Base-by-base conservation (phyloP, 2,888 invertebrate genomes). In the Patella depressa region DNA sequence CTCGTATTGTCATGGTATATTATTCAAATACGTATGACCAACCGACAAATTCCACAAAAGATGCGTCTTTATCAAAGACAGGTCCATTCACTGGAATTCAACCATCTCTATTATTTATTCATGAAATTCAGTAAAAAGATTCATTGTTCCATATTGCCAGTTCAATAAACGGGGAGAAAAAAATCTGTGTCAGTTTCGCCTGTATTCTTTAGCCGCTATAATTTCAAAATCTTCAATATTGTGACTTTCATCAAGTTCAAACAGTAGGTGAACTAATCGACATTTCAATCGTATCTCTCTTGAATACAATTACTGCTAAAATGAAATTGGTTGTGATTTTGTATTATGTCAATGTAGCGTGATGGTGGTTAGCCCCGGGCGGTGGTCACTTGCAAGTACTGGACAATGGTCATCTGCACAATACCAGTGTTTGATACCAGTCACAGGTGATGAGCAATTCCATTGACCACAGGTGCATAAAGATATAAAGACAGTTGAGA, bases 171-270 rank as follows among this genome's bases (percentile, higher is more conserved):
- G 45, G 45, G 7, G 45, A 29, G 9, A 45, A 45, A 45, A 45
- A 45, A 45, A 34, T 34, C 34, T 45, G 5, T 45, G 45, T 45
- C 45, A 45, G 45, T 45, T 45, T 45, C 9, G 9, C 45, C 34
- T 34, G 34, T 34, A 34, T 34, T 34, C 34, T 5, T 34, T 34
- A 34, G 34, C 7, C 45, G 45, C 45, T 45, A 45, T 45, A 45
- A 45, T 45, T 45, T 45, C 45, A 45, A 45, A 65, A 19, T 24
- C 24, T 65, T 65, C 65, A 65, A 65, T 19, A 65, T 65, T 65
- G 65, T 19, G 65, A 65, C 65, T 65, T 65, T 65, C 19, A 65
- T 65, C 65, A 24, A 65, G n/a, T 65, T 65, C 65, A 65, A 65
- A 65, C 65, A 65, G 24, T 24, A 12, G 65, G 14, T 24, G 14